Percentiles rank a stretch among this genome's conserved stretches.
Evolutionary conservation across 2,888 invertebrate genomes (phyloP).

Genomic region (Pristionchus fissidentatus): DNA sequence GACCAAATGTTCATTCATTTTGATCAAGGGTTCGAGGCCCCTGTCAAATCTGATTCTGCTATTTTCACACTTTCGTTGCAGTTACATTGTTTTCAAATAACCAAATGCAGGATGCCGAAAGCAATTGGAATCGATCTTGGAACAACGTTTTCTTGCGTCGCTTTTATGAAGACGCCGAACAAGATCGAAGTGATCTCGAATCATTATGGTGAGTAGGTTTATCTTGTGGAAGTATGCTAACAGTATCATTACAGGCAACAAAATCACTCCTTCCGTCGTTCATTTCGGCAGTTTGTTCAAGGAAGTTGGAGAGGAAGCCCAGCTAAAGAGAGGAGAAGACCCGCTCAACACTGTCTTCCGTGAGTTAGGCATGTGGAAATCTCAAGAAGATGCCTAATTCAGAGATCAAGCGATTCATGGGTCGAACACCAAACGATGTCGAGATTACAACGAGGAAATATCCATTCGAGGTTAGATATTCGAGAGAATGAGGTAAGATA

Average conservation of each 20-base stretch:
- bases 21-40: background rate
- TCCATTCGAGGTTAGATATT: background rate
- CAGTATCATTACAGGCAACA: background rate
- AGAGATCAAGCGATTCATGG: conserved; percentile 7
- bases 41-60: background rate
- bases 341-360: conserved; percentile 10
- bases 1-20: background rate
- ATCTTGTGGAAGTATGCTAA: background rate
- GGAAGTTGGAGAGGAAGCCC: conserved; percentile 1
- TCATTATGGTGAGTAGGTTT: background rate
- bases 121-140: conserved; percentile 27
- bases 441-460: background rate
- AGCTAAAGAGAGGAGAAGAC: background rate
- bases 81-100: background rate
- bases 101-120: background rate
- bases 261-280: background rate
- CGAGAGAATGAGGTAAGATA: too few species aligned
- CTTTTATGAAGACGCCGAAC: background rate
- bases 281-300: background rate
- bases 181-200: background rate
- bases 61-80: background rate
- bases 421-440: background rate
- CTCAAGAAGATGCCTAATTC: background rate
- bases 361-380: background rate
- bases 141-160: conserved; percentile 20